Evolutionary conservation across 2,113 vertebrate genomes (phyloP), one percentile per base, ranked within the genome.

Genomic region (Leptodactylus fuscus): DNA sequence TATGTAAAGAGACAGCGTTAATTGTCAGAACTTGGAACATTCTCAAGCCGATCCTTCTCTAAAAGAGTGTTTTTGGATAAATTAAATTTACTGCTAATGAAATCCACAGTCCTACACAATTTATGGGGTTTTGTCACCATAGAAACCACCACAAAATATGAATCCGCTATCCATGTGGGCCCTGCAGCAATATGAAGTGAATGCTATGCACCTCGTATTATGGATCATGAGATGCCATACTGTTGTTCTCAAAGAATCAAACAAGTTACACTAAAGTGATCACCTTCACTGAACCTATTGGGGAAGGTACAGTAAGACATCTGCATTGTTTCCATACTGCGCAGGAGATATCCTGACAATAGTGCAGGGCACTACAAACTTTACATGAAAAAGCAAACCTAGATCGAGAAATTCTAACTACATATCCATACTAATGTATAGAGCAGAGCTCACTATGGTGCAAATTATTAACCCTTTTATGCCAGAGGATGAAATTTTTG

Each of bases 51-150:
- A 76, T 76, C 46, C 5, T 49, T 76, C 46, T 76, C 22, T 18
- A 29, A 49, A 29, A 49, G 73, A 32, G 73, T 48, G 44, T 76
- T 32, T 76, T 76, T 27, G 73, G 24, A 20, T 49, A 51, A 76
- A 48, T 32, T 49, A 18, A 24, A 76, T 76, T 76, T 76, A 29
- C 73, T 51, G 27, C 73, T 76, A 76, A 76, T 76, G 73, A 76
- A 76, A 76, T 76, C 73, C 73, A 76, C 73, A 76, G 46, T 2
- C 24, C 46, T 18, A 32, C 27, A 51, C 46, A 76, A 76, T 49
- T 48, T 51, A 49, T 32, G 41, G 6, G n/a, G 24, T 32, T 76
- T 76, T 49, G 73, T 76, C 29, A 32, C 44, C 46, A 76, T 76
- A 22, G 46, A 51, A 16, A 75, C 46, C 46, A 51, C 73, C 73